Evolutionary conservation across 2,888 invertebrate species (phyloP), one percentile per base, ranked within the genome.

Genomic region (Zaprionus obscuricornis): DNA sequence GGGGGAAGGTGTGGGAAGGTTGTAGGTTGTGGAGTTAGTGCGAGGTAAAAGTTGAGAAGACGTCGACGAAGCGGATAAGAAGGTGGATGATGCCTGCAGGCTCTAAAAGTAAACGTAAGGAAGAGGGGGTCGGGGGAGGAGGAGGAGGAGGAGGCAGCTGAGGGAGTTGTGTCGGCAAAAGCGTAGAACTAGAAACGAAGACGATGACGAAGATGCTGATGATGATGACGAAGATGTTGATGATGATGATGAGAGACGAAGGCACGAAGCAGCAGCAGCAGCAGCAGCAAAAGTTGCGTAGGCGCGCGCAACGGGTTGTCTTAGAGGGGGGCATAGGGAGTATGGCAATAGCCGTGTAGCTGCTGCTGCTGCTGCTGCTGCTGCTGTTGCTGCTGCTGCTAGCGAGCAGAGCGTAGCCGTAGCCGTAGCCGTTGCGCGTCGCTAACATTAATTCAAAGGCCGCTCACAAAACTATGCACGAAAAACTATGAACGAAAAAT

Each of bases 201-300:
- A 8, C 8, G 10, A 36, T 20, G 37, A 29, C n/a, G 18, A 24
- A 18, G 10, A 26, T n/a, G 11, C 31, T n/a, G 13, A 6, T 11
- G 2, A 31, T 31, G 2, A 31, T 27, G n/a, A 27, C 27, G 27
- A 16, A 33, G 22, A 13, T 14, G 8, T 18, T 26, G 7, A 13
- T n/a, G n/a, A 13, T 13, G 13, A 8, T 13, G 27, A 13, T 6
- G 37, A 27, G n/a, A 11, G 10, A 27, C 27, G 36, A 52, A 29
- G 34, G 36, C 10, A 55, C 45, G 68, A 59, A 20, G 68, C 29
- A n/a, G n/a, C n/a, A n/a, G n/a, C n/a, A n/a, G n/a, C n/a, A n/a
- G n/a, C n/a, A n/a, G n/a, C n/a, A n/a, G 62, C 49, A 45, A 60
- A 73, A 47, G 46, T 60, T 60, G 49, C 40, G 69, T 68, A 62